Conservation (phyloP, 2,113 vertebrate genomes). For the Amblyopsis rosae region DNA sequence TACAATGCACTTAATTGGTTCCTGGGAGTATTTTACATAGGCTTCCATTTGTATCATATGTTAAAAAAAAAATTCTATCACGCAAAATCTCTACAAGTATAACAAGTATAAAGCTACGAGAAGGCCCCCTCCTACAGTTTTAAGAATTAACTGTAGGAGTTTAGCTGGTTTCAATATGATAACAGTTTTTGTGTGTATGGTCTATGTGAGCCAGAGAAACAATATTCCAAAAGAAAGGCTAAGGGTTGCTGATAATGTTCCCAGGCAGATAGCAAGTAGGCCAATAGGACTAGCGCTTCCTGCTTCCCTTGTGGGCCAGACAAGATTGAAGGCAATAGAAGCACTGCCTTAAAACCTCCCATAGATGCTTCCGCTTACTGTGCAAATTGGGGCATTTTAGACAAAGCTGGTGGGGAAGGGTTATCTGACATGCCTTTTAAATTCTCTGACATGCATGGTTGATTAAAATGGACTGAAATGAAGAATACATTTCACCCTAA, state of each 20-base stretch:
- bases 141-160: no score
- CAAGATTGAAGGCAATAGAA: not conserved
- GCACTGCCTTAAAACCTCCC: not conserved
- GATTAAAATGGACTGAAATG: no score
- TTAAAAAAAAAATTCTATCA: no score
- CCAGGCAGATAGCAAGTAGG: not conserved
- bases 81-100: no score
- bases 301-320: not conserved
- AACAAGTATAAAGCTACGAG: no score
- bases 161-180: no score
- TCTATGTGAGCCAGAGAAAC: constrained; percentile 8
- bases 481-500: no score
- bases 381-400: not conserved
- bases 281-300: not conserved
- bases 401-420: not conserved
- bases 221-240: not conserved
- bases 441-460: no score
- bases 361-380: not conserved
- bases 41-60: no score
- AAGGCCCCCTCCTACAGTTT: no score
- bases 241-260: not conserved
- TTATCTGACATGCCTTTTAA: not conserved
- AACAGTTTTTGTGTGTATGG: not conserved
- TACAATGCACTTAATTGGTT: no score
- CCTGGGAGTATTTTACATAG: no score